phyloP scores from a whole-genome alignment of 2,797 vertebrate species.

The Prunella strophiata region DNA sequence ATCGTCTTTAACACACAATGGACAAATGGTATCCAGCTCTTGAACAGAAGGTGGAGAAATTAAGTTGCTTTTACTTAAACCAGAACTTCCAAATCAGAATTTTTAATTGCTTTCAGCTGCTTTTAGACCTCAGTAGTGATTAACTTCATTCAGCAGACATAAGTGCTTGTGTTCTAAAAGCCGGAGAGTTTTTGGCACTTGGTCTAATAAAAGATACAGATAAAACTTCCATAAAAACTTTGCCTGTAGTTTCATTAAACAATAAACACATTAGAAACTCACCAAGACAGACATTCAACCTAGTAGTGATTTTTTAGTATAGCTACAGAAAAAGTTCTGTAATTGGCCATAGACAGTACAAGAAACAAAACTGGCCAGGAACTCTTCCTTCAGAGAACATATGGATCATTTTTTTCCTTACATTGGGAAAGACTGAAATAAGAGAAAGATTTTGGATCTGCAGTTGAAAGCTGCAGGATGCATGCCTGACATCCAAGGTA shows the following conservation, averaged over 20 bases:
- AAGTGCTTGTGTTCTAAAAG: neutral
- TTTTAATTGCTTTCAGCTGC: conserved; percentile 41
- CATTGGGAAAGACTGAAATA: neutral
- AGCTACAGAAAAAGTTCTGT: neutral
- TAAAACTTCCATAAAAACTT: neutral
- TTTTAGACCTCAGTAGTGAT: neutral
- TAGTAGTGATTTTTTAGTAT: neutral
- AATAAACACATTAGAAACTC: neutral
- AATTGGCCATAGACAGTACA: neutral
- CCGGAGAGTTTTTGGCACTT: neutral
- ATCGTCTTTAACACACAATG: neutral
- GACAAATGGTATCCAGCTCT: neutral
- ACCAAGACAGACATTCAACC: neutral
- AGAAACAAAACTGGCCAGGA: neutral
- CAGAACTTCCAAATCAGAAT: neutral
- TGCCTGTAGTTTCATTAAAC: neutral
- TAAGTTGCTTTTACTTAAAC: neutral
- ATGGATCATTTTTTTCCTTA: rapidly evolving
- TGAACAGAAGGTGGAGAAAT: conserved; percentile 20
- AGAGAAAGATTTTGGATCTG: neutral
- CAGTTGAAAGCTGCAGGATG: neutral
- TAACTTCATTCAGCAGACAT: conserved; percentile 7
- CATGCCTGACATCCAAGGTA: neutral
- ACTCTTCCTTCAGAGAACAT: neutral
- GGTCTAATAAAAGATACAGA: neutral